Conservation (phyloP, 2,888 invertebrate species). For the Chrysolina oricalcia region DNA sequence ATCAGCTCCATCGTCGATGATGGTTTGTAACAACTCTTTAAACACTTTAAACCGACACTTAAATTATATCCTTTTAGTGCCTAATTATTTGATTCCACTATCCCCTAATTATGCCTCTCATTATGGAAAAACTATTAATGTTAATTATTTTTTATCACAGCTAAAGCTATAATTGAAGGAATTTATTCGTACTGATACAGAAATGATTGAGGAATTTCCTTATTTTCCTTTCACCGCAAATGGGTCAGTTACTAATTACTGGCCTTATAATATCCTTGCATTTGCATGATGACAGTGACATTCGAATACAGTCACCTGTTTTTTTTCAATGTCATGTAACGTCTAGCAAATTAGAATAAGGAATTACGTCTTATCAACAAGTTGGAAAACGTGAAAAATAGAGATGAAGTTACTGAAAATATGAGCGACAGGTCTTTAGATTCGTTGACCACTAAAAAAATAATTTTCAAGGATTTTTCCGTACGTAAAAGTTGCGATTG, state of each 20-base stretch:
- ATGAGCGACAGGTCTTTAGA: no score
- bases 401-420: no score
- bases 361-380: no score
- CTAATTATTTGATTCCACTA: not conserved
- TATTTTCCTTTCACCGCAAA: constrained; percentile 12
- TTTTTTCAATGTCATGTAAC: not conserved
- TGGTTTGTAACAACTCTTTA: not conserved
- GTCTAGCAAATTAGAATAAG: no score
- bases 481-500: no score
- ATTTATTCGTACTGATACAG: not conserved
- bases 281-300: not conserved
- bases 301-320: not conserved
- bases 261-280: constrained; percentile 12
- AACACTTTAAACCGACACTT: not conserved
- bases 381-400: no score
- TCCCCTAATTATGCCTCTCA: not conserved
- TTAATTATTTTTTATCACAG: not conserved
- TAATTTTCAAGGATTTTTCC: no score
- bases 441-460: no score
- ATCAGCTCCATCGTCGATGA: not conserved
- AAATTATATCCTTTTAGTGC: not conserved
- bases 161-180: not conserved
- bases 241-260: not conserved
- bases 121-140: no score
- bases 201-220: not conserved